A percentile compares a stretch with the other conserved stretches of the same genome.
Evolutionary conservation across 2,888 invertebrate species (phyloP).

Genomic region (Drosophila gaucha): DNA sequence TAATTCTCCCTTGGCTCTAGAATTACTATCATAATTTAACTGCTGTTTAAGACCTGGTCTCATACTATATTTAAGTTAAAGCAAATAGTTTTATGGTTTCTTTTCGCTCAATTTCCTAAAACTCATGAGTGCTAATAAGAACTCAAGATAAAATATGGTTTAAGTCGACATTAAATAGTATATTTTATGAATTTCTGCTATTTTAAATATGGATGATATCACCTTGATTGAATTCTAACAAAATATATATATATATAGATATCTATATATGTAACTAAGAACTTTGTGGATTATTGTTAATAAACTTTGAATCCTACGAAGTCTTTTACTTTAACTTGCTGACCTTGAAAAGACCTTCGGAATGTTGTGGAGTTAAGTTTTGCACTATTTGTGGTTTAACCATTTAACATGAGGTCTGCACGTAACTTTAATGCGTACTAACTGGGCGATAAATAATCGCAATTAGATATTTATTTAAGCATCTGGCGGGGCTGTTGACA

Average conservation of each 20-base stretch:
- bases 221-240: too few relatives aligned
- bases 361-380: neutral
- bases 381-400: neutral
- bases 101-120: neutral
- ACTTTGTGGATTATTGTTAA: conserved; percentile 20
- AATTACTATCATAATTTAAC: too few relatives aligned
- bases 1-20: too few relatives aligned
- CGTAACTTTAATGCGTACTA: too few relatives aligned
- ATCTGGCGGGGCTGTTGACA: neutral
- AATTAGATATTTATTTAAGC: conserved; percentile 5
- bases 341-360: neutral
- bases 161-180: neutral
- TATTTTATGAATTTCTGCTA: neutral
- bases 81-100: neutral
- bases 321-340: too few relatives aligned
- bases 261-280: neutral
- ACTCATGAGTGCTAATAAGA: neutral
- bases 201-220: neutral
- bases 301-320: conserved; percentile 9
- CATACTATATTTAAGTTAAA: too few relatives aligned
- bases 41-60: neutral
- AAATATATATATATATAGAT: too few relatives aligned
- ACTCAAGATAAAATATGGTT: neutral
- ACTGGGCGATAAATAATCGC: neutral
- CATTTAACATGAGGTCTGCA: neutral